phyloP scores from a whole-genome alignment of 2,113 vertebrate species.

The Panurus biarmicus region DNA sequence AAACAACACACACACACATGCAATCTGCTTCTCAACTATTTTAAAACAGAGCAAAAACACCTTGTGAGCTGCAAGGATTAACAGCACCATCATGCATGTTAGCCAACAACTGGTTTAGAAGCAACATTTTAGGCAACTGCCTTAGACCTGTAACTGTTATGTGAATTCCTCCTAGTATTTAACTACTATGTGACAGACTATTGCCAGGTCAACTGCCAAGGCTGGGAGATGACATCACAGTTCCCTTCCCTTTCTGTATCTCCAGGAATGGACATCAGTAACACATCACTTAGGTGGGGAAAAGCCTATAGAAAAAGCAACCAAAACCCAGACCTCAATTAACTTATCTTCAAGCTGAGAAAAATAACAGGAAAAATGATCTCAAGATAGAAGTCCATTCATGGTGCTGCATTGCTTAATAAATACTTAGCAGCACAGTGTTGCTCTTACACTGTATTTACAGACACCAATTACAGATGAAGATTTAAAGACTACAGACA shows the following conservation, averaged over 20 bases:
- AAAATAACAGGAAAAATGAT: background rate
- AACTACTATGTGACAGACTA: background rate
- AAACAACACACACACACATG: background rate
- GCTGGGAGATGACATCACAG: background rate
- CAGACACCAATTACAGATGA: background rate
- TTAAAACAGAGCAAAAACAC: background rate
- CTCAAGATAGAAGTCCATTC: background rate
- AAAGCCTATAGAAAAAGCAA: background rate
- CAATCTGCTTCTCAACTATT: background rate
- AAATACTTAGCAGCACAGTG: background rate
- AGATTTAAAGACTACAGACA: background rate
- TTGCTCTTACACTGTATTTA: background rate
- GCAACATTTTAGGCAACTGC: background rate
- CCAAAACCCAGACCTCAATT: background rate
- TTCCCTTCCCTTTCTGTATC: background rate
- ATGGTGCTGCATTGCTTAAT: background rate
- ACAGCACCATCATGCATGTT: background rate
- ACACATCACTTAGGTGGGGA: background rate
- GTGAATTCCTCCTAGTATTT: background rate
- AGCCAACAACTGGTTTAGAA: background rate
- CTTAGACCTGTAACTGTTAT: background rate
- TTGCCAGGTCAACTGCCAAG: background rate
- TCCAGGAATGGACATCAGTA: background rate
- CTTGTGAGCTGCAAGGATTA: background rate
- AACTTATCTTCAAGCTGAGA: background rate